Base-by-base conservation (phyloP, 2,113 vertebrate species). In the Garra rufa region DNA sequence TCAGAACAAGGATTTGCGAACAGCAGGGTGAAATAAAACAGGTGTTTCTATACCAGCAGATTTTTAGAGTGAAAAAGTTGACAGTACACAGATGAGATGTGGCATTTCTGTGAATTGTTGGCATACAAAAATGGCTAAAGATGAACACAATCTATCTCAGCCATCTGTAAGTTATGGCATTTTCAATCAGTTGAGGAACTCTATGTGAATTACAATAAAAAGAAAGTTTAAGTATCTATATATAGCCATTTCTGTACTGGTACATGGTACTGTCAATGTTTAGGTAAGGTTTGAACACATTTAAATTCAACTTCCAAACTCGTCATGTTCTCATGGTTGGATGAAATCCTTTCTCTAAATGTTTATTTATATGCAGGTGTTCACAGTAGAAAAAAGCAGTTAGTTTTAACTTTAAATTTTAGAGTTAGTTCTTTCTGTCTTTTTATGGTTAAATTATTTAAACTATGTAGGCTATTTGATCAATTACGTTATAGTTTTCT, bases 1-100 rank as follows among this genome's bases (percentile, higher is more conserved):
- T 61, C 59, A 14, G 59, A 50, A 76, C 24, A 38, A 50, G 34
- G 59, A 46, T 76, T 76, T 67, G 44, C 9, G 19, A 83, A 76
- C 57, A 41, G 59, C 44, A 50, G 73, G 57, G 44, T 57, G 52
- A 76, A 52, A 81, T 57, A 74, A 61, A 75, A 24, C 73, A 65
- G 81, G 82, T 71, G 73, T 79, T 82, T 44, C 38, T 48, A 30
- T 61, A 85, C 52, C 63, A 43, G 76, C 84, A 76, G 67, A 85
- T 69, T 78, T 57, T 76, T 55, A 73, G 38, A 30, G n/a, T 41
- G 67, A 83, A 57, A 63, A 44, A 55, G 52, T 44, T 55, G 80
- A 73, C 79, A 80, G 81, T 75, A 61, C 69, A 69, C 88, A 83
- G 88, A 80, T 76, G 85, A 81, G 30, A 59, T 48, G 48, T 74